These are phyloP conservation scores for Papilio dardanus DNA, from an alignment of 1,140 invertebrate genomes.

Conservation along the genomic window DNA sequence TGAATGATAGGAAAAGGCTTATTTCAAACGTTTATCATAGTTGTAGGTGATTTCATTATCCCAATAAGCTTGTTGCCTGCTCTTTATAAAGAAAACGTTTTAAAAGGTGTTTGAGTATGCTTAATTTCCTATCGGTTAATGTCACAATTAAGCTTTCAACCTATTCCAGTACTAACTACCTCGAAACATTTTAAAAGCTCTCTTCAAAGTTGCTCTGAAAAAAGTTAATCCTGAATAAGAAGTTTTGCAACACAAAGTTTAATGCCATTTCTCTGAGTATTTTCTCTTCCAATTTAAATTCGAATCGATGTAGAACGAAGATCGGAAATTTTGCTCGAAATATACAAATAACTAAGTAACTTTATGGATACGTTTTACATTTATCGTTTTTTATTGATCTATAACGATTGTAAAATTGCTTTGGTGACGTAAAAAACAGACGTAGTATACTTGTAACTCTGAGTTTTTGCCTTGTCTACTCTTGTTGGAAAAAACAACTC, in stretches of 20 bases:
- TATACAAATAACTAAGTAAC: neutral
- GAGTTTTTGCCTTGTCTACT: too few species aligned
- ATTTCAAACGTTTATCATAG: too few species aligned
- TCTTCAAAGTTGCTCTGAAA: constrained; percentile 18
- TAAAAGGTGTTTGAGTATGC: neutral
- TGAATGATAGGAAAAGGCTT: too few species aligned
- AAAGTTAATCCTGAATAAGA: constrained; percentile 25
- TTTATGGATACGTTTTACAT: neutral
- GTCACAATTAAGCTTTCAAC: constrained; percentile 2
- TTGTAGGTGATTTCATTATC: too few species aligned
- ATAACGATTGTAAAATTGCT: too few species aligned
- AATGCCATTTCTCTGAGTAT: constrained; percentile 15
- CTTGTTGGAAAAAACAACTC: too few species aligned
- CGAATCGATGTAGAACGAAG: neutral
- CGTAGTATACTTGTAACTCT: too few species aligned
- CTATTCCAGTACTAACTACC: neutral
- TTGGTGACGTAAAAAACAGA: too few species aligned
- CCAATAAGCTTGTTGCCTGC: too few species aligned
- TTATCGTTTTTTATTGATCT: too few species aligned
- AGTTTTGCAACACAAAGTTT: constrained; percentile 27
- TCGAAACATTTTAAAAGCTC: constrained; percentile 22
- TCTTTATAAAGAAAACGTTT: neutral
- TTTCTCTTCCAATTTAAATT: constrained; percentile 27
- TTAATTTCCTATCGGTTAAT: neutral
- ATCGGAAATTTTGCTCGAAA: neutral